Evolutionary conservation across 1,140 invertebrate species (phyloP), one percentile per base, ranked within the genome.

Genomic region (Drosophila mojavensis): DNA sequence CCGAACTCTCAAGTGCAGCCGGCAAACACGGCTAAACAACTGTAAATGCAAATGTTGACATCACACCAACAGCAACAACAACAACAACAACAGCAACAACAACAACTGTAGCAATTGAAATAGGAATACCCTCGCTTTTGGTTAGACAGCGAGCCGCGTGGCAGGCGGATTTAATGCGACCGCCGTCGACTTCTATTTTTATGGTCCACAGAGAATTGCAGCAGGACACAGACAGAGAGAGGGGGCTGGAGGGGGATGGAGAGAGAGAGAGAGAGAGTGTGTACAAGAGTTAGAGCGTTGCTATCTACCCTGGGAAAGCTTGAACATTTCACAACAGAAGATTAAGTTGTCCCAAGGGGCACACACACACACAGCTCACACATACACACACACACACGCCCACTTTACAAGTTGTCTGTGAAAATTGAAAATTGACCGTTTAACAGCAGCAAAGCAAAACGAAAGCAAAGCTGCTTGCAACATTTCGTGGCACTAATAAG

Each of bases 341-440:
- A 88, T 91, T 86, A 91, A 91, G 90, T 81, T 91, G 90, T 91
- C 90, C 80, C 78, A 26, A 20, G 84, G 75, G 90, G 79, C 43
- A 58, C 53, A 30, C 26, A 13, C 47, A 48, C 15, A 47, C 15
- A 47, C 15, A 9, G 30, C 39, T 10, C 13, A n/a, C 43, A 43
- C 15, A 17, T 15, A 20, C 43, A 47, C 43, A 17, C 43, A 7
- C 43, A 9, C 43, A 17, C 43, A 17, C 43, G 30, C 47, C 56
- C 61, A 65, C 75, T 75, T 61, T 51, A 41, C 77, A 85, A 81
- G 67, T 80, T 89, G 80, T 79, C 83, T 86, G 84, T 75, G 80
- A 81, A 91, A 91, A 91, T 91, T 91, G 90, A 91, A 91, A 91
- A 91, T 91, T 91, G 82, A 91, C 90, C 90, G 90, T 88, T 90